Conservation (phyloP, 1,140 invertebrate species). For the Lanistes nyassanus region DNA sequence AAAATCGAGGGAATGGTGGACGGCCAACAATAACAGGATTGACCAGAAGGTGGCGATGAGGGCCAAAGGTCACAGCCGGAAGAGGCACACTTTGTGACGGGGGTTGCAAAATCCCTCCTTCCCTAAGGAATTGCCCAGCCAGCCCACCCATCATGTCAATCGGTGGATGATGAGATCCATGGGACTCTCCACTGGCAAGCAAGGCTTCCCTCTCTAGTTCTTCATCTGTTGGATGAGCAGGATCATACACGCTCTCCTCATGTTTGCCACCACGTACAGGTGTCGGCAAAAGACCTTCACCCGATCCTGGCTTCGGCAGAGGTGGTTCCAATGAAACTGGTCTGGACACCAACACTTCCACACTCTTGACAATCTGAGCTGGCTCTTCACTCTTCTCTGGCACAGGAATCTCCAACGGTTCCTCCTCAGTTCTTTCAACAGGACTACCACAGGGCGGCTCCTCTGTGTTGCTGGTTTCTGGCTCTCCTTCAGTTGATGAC, state of each 20-base stretch:
- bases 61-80: conserved; percentile 13
- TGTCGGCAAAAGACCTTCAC: background rate
- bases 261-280: conserved; percentile 20
- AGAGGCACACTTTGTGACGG: conserved; percentile 25
- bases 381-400: background rate
- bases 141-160: conserved; percentile 10
- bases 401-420: no score
- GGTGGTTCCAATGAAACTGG: background rate
- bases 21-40: conserved; percentile 25
- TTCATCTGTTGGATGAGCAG: conserved; percentile 45
- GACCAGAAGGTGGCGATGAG: conserved; percentile 24
- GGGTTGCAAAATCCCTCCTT: conserved; percentile 4
- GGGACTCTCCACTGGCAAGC: conserved; percentile 4
- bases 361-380: background rate
- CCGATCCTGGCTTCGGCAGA: background rate
- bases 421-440: background rate
- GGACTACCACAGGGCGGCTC: background rate
- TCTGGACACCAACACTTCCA: conserved; percentile 3
- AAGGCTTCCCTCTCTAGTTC: conserved; percentile 20
- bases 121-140: background rate
- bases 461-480: background rate
- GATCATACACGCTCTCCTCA: conserved; percentile 41
- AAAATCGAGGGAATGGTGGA: conserved; percentile 15
- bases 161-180: background rate
- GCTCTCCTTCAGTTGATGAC: conserved; percentile 7